Evolutionary conservation across 2,888 invertebrate species (phyloP).

Genomic region (Pollenia labialis): DNA sequence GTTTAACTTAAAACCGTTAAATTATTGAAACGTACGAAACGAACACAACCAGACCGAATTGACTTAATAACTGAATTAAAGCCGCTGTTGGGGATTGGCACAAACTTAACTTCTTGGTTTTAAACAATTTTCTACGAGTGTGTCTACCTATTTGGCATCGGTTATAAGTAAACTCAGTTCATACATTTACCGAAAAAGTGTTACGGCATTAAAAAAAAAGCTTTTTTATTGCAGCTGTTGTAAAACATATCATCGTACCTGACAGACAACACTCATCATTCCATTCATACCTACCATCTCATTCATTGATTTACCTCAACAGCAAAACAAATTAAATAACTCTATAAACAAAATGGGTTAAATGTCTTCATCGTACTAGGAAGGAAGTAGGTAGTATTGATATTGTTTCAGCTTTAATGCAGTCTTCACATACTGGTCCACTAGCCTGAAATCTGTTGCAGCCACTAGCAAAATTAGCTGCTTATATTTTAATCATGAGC

Average conservation of each 20-base stretch:
- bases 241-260: neutral
- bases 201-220: conserved; percentile 51
- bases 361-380: conserved; percentile 68
- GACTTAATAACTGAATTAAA: conserved; percentile 58
- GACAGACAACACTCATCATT: conserved; percentile 2
- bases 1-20: conserved; percentile 8
- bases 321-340: neutral
- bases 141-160: conserved; percentile 5
- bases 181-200: conserved; percentile 7
- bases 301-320: conserved; percentile 17
- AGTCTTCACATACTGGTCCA: conserved; percentile 11
- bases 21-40: neutral
- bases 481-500: conserved; percentile 16
- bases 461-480: conserved; percentile 1
- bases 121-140: neutral
- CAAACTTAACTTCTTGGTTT: conserved; percentile 26
- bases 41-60: conserved; percentile 45
- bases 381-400: conserved; percentile 74
- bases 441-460: conserved; percentile 4
- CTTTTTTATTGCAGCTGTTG: conserved; percentile 5
- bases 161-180: conserved; percentile 18
- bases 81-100: conserved; percentile 24
- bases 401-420: conserved; percentile 1
- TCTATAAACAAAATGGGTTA: conserved; percentile 23
- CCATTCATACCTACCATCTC: neutral